phyloP scores from a whole-genome alignment of 2,888 invertebrate genomes.

The Athalia rosae region DNA sequence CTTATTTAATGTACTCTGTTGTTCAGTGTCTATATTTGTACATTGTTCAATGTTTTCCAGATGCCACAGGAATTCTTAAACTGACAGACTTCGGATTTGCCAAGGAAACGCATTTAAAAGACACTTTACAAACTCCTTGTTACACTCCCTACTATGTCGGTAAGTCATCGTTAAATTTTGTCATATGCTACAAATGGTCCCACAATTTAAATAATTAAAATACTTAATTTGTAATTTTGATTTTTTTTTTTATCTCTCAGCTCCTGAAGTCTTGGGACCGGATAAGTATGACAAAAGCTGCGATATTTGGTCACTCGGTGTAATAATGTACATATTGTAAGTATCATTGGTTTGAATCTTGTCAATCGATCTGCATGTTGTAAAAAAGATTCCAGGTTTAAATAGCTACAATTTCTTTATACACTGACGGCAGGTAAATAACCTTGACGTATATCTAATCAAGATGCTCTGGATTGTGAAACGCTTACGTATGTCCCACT shows the following conservation, averaged over 20 bases:
- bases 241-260: conserved; percentile 69
- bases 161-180: conserved; percentile 70
- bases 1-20: no score
- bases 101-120: conserved; percentile 91
- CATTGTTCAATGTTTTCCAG: conserved; percentile 61
- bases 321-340: conserved; percentile 98
- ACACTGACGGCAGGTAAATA: background rate
- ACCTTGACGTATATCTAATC: conserved; percentile 21
- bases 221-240: conserved; percentile 3
- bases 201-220: background rate
- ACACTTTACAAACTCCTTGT: conserved; percentile 97
- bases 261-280: conserved; percentile 93
- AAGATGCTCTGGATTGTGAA: background rate
- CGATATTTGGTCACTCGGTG: conserved; percentile 99
- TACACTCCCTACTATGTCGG: conserved; percentile 99
- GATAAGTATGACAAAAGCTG: conserved; percentile 99
- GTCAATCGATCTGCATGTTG: background rate
- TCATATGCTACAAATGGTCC: background rate
- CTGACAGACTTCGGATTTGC: conserved; percentile 99
- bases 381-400: no score
- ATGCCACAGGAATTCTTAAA: conserved; percentile 88
- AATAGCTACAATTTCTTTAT: background rate
- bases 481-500: background rate
- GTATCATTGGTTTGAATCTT: conserved; percentile 64
- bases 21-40: conserved; percentile 27